These are phyloP conservation scores for Micrastur ruficollis DNA, from an alignment of 2,797 vertebrate species.

Conservation along the genomic window DNA sequence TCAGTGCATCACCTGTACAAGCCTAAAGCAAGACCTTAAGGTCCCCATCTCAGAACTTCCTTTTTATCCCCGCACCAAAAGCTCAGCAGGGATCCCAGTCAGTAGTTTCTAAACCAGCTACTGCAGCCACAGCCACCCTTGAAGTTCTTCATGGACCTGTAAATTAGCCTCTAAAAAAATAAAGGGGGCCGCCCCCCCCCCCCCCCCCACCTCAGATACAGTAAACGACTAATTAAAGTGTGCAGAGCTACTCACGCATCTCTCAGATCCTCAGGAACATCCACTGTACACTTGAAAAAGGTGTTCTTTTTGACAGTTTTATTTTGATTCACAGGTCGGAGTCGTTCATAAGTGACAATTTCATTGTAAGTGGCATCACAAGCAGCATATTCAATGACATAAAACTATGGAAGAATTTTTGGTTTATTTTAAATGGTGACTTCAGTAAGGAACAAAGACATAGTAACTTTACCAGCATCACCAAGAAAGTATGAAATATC, in stretches of 20 bases:
- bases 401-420: constrained; percentile 81
- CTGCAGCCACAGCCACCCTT: background rate
- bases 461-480: background rate
- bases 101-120: background rate
- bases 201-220: fast-evolving
- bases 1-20: background rate
- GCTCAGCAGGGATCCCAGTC: background rate
- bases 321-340: constrained; percentile 94
- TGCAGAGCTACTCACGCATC: constrained; percentile 85
- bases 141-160: background rate
- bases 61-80: background rate
- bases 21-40: background rate
- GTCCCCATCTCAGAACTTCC: background rate
- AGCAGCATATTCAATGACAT: constrained; percentile 97
- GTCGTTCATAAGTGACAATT: constrained; percentile 96
- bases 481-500: background rate
- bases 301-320: constrained; percentile 91
- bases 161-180: background rate
- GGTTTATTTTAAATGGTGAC: background rate
- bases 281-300: constrained; percentile 92
- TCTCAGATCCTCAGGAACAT: constrained; percentile 93
- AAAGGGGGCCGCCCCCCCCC: no score
- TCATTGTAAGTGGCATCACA: constrained; percentile 98
- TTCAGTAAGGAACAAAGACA: background rate
- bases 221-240: background rate